A percentile compares a stretch with the other conserved stretches of the same genome.
These are phyloP conservation scores for Cabera pusaria DNA, from an alignment of 2,888 invertebrate species.

Conservation along the genomic window DNA sequence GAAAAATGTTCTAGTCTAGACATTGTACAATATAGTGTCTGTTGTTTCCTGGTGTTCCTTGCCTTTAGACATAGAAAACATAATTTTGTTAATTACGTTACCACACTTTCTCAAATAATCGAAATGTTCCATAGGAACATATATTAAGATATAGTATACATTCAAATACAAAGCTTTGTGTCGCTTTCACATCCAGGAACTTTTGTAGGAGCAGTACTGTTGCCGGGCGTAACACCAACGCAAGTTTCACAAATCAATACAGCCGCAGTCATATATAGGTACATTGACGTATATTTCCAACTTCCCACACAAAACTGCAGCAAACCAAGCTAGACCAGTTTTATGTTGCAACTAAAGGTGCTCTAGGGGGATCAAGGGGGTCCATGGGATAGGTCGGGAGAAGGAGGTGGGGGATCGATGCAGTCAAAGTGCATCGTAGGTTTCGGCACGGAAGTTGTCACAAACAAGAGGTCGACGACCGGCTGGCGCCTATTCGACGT, in stretches of 20 bases:
- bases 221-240: conserved; percentile 2
- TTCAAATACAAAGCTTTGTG: no score
- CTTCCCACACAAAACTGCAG: conserved; percentile 10
- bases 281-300: conserved; percentile 1
- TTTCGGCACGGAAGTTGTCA: conserved; percentile 61
- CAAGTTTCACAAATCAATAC: conserved; percentile 11
- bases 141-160: no score
- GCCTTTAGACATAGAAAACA: no score
- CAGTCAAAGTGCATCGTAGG: conserved; percentile 62
- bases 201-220: no score
- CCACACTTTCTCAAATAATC: no score
- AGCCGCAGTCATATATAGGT: conserved; percentile 7
- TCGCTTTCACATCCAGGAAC: no score
- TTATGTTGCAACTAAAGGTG: conserved; percentile 22
- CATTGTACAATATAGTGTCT: no score
- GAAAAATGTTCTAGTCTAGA: no score
- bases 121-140: no score
- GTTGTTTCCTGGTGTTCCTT: no score
- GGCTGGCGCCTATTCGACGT: conserved; percentile 61
- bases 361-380: conserved; percentile 26
- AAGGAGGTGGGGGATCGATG: conserved; percentile 50
- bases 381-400: conserved; percentile 56
- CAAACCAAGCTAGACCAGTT: conserved; percentile 6
- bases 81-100: no score
- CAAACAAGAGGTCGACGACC: conserved; percentile 68